These are phyloP conservation scores for Laticauda laticaudata DNA, from an alignment of 2,113 vertebrate species.

Conservation along the genomic window DNA sequence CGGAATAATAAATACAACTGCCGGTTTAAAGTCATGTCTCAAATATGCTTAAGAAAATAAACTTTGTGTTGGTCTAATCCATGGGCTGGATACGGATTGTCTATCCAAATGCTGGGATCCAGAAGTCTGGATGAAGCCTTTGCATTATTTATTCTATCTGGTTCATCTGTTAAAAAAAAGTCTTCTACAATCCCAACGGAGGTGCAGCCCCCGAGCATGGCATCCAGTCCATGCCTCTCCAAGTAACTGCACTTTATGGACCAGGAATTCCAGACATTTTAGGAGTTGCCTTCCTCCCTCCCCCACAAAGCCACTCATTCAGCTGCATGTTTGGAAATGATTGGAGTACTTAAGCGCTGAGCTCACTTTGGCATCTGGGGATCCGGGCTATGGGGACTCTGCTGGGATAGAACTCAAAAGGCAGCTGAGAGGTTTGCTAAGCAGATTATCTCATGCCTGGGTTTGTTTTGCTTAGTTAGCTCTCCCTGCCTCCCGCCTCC, in stretches of 20 bases:
- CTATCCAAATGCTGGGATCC: neutral
- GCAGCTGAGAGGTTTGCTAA: constrained; percentile 63
- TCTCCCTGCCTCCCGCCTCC: constrained; percentile 51
- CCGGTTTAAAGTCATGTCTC: neutral
- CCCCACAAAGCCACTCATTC: constrained; percentile 4
- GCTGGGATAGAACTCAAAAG: constrained; percentile 26
- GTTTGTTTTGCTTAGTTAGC: constrained; percentile 70
- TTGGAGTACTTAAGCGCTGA: neutral
- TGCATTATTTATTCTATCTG: neutral
- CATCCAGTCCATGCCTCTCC: neutral
- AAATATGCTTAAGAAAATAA: neutral
- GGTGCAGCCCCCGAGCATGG: neutral
- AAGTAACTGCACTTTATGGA: neutral
- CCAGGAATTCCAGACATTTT: neutral
- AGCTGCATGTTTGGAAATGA: neutral
- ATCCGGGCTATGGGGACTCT: constrained; percentile 12
- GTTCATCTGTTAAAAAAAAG: neutral
- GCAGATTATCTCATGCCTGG: constrained; percentile 64
- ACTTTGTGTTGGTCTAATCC: neutral
- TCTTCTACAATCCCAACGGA: neutral
- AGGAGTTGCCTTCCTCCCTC: neutral
- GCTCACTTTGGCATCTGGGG: constrained; percentile 39
- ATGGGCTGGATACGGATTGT: neutral
- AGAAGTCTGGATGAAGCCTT: neutral
- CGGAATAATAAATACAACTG: neutral